Conservation (phyloP, 2,113 vertebrate genomes). For the Morone chrysops region DNA sequence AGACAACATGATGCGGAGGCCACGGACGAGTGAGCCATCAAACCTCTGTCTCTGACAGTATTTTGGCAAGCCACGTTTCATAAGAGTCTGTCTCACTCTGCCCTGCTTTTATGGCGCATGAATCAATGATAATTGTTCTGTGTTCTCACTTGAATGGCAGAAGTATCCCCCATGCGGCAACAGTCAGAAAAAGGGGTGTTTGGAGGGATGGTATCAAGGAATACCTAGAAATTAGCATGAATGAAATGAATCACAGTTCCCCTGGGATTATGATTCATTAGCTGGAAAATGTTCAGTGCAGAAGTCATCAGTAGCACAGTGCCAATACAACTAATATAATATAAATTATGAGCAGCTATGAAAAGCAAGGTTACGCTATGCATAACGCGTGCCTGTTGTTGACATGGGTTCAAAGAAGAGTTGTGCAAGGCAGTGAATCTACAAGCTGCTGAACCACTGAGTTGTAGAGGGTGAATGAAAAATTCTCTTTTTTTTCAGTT, state of each 20-base stretch:
- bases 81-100: conserved; percentile 68
- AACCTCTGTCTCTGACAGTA: conserved; percentile 74
- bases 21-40: conserved; percentile 81
- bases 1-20: conserved; percentile 78
- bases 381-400: conserved; percentile 22
- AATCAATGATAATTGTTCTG: conserved; percentile 74
- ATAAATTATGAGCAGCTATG: conserved; percentile 42
- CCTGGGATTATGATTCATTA: conserved; percentile 60
- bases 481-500: background rate
- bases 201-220: conserved; percentile 47
- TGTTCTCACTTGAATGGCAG: conserved; percentile 67
- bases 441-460: background rate
- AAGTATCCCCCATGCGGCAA: conserved; percentile 59
- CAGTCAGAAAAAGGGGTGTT: conserved; percentile 50
- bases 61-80: conserved; percentile 77
- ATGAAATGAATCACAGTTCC: conserved; percentile 62
- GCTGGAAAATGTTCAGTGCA: conserved; percentile 51
- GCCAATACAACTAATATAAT: conserved; percentile 52
- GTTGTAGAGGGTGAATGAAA: conserved; percentile 10
- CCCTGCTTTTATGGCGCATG: conserved; percentile 67
- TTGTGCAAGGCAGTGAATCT: conserved; percentile 25
- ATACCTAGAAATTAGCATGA: conserved; percentile 57
- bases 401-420: conserved; percentile 38
- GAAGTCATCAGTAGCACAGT: conserved; percentile 16
- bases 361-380: conserved; percentile 14